These are phyloP conservation scores for Trichechus manatus DNA, from an alignment of 2,113 vertebrate species.

Conservation along the genomic window DNA sequence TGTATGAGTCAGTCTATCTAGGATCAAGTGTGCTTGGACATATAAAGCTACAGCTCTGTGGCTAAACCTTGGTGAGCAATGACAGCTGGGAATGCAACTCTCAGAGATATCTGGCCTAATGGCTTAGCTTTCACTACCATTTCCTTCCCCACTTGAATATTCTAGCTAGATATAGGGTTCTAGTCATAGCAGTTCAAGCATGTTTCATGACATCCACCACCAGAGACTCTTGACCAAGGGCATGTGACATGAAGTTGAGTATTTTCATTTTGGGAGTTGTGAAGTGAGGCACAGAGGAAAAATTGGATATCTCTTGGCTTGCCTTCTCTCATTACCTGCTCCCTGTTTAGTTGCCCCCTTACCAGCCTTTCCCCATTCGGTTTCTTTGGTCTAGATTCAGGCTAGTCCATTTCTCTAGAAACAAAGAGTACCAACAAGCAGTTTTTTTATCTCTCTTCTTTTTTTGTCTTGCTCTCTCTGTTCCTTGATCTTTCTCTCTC, in stretches of 20 bases:
- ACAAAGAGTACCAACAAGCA: no score
- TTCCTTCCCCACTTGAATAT: not conserved
- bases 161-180: not conserved
- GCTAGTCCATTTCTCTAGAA: not conserved
- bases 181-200: not conserved
- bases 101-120: not conserved
- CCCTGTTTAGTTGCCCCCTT: not conserved
- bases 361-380: not conserved
- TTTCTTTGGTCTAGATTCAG: not conserved
- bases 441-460: no score
- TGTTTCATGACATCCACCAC: not conserved
- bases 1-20: not conserved
- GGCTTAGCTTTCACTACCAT: not conserved
- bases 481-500: no score
- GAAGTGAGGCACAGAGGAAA: not conserved
- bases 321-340: not conserved
- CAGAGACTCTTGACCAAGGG: not conserved
- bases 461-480: no score
- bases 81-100: not conserved
- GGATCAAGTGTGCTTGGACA: not conserved
- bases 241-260: not conserved
- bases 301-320: not conserved
- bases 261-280: not conserved
- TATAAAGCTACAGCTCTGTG: not conserved
- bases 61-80: not conserved